Conservation (phyloP, 2,797 vertebrate genomes). For the Propithecus perrieri region DNA sequence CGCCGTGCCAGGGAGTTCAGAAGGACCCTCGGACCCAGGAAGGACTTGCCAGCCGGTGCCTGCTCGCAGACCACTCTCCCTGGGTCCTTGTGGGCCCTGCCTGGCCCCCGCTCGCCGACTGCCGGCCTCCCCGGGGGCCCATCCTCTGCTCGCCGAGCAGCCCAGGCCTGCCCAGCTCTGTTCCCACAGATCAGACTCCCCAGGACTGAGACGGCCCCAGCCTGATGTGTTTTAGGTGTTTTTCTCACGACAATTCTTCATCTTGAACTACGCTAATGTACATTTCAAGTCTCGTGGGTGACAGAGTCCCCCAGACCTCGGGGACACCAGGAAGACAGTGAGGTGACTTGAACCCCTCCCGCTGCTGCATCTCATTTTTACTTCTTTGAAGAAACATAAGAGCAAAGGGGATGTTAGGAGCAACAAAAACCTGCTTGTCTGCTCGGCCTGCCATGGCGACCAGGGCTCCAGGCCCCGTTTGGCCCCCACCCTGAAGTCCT, state of each 20-base stretch:
- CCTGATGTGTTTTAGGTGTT: background rate
- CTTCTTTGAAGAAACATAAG: background rate
- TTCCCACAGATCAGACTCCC: background rate
- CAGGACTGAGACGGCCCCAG: too few relatives aligned
- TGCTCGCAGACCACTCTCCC: background rate
- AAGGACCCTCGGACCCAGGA: too few relatives aligned
- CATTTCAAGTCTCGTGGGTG: slow-evolving; percentile 19
- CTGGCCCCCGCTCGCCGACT: rapidly evolving
- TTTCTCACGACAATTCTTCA: background rate
- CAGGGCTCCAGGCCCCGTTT: background rate
- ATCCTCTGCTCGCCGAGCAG: background rate
- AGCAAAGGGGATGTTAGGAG: background rate
- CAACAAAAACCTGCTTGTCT: background rate
- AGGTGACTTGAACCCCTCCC: background rate
- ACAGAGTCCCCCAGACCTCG: slow-evolving; percentile 35
- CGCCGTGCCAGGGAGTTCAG: too few relatives aligned
- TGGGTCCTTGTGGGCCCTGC: background rate
- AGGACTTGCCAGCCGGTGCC: background rate
- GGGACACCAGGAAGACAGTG: background rate
- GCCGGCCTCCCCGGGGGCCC: rapidly evolving
- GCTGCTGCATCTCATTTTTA: background rate
- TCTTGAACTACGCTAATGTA: background rate
- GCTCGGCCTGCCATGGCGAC: background rate
- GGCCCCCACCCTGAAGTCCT: background rate
- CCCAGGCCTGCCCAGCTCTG: background rate